Conservation (phyloP, 2,888 invertebrate species). For the Esperia sulphurella region DNA sequence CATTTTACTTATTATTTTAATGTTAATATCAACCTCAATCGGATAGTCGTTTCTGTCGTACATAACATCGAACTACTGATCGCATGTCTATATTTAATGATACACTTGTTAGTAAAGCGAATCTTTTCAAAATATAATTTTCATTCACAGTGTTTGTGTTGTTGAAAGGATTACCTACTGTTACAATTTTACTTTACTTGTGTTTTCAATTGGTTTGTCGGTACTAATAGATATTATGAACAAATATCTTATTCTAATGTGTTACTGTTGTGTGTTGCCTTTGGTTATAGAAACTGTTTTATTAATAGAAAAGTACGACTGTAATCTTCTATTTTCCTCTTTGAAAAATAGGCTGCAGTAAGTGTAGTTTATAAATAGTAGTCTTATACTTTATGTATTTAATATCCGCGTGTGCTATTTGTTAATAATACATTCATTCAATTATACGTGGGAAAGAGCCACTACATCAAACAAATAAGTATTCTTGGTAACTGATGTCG, state of each 20-base stretch:
- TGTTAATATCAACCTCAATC: neutral
- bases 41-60: too few relatives aligned
- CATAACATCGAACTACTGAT: too few relatives aligned
- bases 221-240: neutral
- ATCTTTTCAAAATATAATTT: too few relatives aligned
- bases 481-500: slow-evolving; percentile 9
- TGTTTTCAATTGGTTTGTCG: too few relatives aligned
- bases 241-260: neutral
- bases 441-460: slow-evolving; percentile 20
- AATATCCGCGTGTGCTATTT: neutral
- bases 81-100: too few relatives aligned
- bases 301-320: neutral
- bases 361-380: neutral
- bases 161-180: too few relatives aligned
- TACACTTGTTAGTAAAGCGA: too few relatives aligned
- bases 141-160: too few relatives aligned
- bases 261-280: neutral
- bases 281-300: too few relatives aligned
- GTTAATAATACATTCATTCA: neutral
- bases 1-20: neutral
- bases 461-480: slow-evolving; percentile 8
- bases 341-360: neutral
- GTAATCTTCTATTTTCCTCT: neutral
- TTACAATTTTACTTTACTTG: too few relatives aligned
- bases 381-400: neutral